Evolutionary conservation across 2,113 vertebrate genomes (phyloP).

Genomic region (Aviceda subcristata): DNA sequence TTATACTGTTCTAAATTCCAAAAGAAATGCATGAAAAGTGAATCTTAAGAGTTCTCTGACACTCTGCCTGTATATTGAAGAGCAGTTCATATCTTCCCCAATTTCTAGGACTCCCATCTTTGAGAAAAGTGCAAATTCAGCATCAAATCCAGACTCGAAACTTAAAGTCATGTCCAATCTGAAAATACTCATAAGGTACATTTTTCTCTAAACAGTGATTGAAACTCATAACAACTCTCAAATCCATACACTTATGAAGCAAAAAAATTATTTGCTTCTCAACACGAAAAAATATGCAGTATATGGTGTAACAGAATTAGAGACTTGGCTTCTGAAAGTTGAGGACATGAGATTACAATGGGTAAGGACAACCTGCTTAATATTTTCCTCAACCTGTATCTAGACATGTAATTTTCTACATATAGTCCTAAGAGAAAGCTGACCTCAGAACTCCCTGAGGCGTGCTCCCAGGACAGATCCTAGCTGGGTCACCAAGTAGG

Average conservation of each 20-base stretch:
- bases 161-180: not conserved
- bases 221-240: not conserved
- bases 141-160: not conserved
- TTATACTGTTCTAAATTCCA: not conserved
- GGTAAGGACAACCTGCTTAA: not conserved
- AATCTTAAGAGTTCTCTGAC: not conserved
- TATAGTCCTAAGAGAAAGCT: not conserved
- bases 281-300: not conserved
- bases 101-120: not conserved
- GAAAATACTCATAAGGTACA: not conserved
- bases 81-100: not conserved
- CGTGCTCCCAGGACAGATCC: not conserved
- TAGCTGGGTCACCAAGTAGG: not conserved
- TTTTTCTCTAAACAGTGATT: not conserved
- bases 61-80: not conserved
- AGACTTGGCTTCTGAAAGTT: not conserved
- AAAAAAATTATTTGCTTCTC: not conserved
- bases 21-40: not conserved
- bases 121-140: not conserved
- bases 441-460: constrained; percentile 19
- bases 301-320: not conserved
- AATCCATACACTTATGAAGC: not conserved
- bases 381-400: not conserved
- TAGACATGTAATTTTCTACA: not conserved
- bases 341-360: not conserved